These are phyloP conservation scores for Rhabdomys pumilio DNA, from an alignment of 2,797 vertebrate species.

Conservation along the genomic window DNA sequence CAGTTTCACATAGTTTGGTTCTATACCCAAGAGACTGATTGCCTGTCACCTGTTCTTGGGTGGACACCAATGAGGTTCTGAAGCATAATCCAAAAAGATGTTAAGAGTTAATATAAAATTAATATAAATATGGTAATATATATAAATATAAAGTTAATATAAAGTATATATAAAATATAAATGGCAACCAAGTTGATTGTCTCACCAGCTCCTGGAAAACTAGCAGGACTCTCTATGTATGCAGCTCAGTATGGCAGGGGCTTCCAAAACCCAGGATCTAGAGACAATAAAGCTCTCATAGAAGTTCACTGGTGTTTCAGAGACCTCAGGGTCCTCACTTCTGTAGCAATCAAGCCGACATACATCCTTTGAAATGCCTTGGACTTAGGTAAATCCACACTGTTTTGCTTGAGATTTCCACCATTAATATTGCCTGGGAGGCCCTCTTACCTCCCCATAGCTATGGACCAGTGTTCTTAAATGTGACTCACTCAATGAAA, in stretches of 20 bases:
- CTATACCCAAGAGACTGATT: not conserved
- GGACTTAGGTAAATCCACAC: not conserved
- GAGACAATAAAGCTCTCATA: not conserved
- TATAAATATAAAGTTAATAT: not conserved
- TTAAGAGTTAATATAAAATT: not conserved
- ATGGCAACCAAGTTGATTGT: not conserved
- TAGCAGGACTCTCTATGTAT: not conserved
- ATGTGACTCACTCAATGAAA: not conserved
- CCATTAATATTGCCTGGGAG: not conserved
- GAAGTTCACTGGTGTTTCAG: not conserved
- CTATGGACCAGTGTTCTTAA: not conserved
- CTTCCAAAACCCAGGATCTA: not conserved
- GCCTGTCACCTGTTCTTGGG: not conserved
- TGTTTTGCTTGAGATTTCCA: not conserved
- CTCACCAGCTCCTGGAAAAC: not conserved
- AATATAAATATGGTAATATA: not conserved
- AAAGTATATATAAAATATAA: not conserved
- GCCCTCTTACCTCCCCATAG: not conserved
- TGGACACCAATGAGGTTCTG: not conserved
- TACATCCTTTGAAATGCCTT: not conserved
- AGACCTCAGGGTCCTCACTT: not conserved
- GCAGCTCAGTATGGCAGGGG: not conserved
- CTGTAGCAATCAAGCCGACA: not conserved
- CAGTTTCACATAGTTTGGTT: not conserved
- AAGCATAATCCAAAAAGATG: not conserved